phyloP scores from a whole-genome alignment of 37 sponge, comb jelly and placozoan species.

The Halichondria panicea region DNA sequence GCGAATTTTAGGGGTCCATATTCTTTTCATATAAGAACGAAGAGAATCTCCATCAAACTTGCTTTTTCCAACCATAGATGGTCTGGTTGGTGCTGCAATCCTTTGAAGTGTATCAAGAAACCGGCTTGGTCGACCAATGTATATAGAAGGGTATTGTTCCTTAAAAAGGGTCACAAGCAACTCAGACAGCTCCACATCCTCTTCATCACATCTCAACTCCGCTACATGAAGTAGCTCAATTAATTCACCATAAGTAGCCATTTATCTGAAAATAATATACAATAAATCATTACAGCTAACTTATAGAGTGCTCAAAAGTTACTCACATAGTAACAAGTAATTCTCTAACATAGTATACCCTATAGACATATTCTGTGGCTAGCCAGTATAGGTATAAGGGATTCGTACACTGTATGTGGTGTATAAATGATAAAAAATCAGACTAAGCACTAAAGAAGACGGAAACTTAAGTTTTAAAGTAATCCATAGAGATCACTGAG shows the following conservation, averaged over 20 bases:
- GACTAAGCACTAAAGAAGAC: no score
- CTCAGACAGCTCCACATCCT: not conserved
- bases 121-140: slow-evolving; percentile 15
- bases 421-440: no score
- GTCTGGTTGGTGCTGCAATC: slow-evolving; percentile 26
- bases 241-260: not conserved
- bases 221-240: not conserved
- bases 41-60: slow-evolving; percentile 23
- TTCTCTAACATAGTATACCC: no score
- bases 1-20: slow-evolving; percentile 7
- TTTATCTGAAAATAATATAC: no score
- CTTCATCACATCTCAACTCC: not conserved
- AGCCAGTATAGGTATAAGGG: no score
- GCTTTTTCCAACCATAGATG: slow-evolving; percentile 10
- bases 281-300: no score
- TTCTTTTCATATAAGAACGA: slow-evolving; percentile 5
- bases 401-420: no score
- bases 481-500: no score
- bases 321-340: no score
- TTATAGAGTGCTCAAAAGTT: no score
- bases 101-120: slow-evolving; percentile 19
- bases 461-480: no score
- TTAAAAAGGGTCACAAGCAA: not conserved
- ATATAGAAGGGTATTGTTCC: not conserved
- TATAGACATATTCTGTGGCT: no score